Conservation (phyloP, 2,888 invertebrate species). For the Frankliniella intonsa region DNA sequence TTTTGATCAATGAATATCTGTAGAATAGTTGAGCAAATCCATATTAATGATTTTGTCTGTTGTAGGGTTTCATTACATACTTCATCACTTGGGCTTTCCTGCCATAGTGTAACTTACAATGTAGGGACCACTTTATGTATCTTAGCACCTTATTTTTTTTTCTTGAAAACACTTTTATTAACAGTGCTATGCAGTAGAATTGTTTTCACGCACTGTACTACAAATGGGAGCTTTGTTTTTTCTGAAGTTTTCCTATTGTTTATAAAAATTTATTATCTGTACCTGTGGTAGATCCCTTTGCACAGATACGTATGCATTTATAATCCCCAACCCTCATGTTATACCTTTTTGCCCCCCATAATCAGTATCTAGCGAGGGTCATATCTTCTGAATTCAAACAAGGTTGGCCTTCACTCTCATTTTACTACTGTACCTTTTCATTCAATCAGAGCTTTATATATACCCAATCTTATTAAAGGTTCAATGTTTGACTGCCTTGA, state of each 20-base stretch:
- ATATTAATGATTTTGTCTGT: background rate
- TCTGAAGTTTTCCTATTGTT: background rate
- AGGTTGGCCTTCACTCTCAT: no score
- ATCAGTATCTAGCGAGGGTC: no score
- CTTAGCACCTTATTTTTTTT: background rate
- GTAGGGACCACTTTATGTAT: constrained; percentile 5
- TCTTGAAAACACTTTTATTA: background rate
- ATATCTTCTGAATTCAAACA: no score
- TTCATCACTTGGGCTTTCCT: no score
- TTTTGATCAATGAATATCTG: no score
- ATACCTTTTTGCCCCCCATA: no score
- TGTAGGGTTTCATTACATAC: no score
- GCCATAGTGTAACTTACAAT: background rate
- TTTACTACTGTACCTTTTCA: no score
- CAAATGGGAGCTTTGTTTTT: background rate
- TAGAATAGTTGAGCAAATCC: background rate
- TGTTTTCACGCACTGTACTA: background rate
- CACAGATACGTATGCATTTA: no score
- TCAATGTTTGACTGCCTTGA: background rate
- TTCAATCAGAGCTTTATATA: no score
- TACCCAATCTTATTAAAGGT: background rate
- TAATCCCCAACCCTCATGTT: no score
- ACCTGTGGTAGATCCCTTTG: background rate
- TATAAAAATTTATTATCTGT: background rate
- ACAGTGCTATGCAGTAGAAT: background rate